phyloP scores from a whole-genome alignment of 2,888 invertebrate genomes.

The Scotopteryx bipunctaria region DNA sequence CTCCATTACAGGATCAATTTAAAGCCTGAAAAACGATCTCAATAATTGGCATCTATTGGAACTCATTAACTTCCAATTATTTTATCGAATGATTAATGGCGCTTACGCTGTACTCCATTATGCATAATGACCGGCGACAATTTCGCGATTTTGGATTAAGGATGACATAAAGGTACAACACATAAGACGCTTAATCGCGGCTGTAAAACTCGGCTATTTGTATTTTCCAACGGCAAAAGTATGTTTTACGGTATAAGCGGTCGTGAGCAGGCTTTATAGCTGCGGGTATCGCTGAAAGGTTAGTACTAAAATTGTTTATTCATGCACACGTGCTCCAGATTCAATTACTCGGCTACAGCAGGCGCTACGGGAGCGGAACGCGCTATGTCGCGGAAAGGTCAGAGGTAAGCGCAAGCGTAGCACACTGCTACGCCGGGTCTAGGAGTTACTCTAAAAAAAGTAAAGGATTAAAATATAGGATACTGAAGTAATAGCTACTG shows the following conservation, averaged over 20 bases:
- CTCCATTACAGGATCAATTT: conserved; percentile 40
- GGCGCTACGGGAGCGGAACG: conserved; percentile 18
- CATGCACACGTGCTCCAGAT: conserved; percentile 60
- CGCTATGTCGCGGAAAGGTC: conserved; percentile 51
- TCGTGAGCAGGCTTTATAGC: conserved; percentile 22
- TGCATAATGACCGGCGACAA: conserved; percentile 18
- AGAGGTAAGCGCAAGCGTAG: conserved; percentile 46
- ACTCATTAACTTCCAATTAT: conserved; percentile 59
- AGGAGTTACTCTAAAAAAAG: too few relatives aligned
- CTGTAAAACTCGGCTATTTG: conserved; percentile 17
- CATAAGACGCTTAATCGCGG: conserved; percentile 5
- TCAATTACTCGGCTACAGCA: conserved; percentile 53
- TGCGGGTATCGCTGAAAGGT: conserved; percentile 27
- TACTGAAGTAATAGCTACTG: too few relatives aligned
- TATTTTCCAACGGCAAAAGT: conserved; percentile 17
- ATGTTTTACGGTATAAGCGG: conserved; percentile 20
- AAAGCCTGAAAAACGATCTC: conserved; percentile 51
- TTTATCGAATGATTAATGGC: conserved; percentile 48
- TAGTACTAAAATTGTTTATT: conserved; percentile 56
- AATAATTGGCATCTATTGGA: conserved; percentile 52
- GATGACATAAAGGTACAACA: neutral
- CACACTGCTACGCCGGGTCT: conserved; percentile 17
- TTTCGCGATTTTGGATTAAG: neutral
- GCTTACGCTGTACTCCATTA: conserved; percentile 24
- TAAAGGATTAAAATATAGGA: too few relatives aligned